Evolutionary conservation across 1,140 invertebrate genomes (phyloP), one percentile per base, ranked within the genome.

Genomic region (Lysiphlebus fabarum): DNA sequence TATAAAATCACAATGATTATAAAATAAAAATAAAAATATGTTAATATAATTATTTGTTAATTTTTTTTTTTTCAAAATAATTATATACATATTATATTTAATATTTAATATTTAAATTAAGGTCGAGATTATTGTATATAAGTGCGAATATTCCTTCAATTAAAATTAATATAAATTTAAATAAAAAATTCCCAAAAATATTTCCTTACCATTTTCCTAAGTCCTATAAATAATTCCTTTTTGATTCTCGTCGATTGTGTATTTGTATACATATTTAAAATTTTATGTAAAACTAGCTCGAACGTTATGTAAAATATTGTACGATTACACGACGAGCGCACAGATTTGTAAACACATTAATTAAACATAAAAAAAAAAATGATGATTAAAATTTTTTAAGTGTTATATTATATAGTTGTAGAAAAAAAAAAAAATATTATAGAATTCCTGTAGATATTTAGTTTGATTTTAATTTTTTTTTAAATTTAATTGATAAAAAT

Each of bases 311-410:
- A 51, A 51, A 42, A 70, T 67, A 68, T 70, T 72, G 70, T 74
- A 74, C 65, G 67, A 72, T 73, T 74, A 67, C 69, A 71, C 65
- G 65, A 67, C 62, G 71, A 73, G 67, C 73, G 72, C 74, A 75
- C 70, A 74, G 70, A 73, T 76, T 75, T 76, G 73, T 76, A 76
- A 26, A 73, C 70, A 74, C 71, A 60, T 70, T 66, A 67, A 53
- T 44, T 43, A 43, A 58, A 43, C 10, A 7, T 41, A 51, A 40
- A 59, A 36, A 12, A 14, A 45, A n/a, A 44, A 5, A 7, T 64
- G 71, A 64, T 45, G 17, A 54, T 49, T 41, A 4, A 26, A 26
- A 2, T 26, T 26, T 26, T 26, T 2, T 2, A 26, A 26, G 17
- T 26, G 17, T 26, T 26, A 26, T 26, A n/a, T n/a, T n/a, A n/a